phyloP scores from a whole-genome alignment of 2,113 vertebrate species.

The Calonectris borealis region DNA sequence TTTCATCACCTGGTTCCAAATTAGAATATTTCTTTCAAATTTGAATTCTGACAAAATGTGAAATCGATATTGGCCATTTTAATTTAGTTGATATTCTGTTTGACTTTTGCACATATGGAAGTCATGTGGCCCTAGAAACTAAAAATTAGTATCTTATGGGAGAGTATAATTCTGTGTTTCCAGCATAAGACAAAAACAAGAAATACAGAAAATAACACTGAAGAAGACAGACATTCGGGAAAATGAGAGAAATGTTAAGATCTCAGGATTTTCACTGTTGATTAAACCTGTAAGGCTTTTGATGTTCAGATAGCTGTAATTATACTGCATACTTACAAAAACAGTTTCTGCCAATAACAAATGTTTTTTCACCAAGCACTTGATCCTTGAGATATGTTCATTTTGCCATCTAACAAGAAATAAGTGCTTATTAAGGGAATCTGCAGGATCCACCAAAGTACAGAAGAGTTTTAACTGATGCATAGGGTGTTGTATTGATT shows the following conservation, averaged over 20 bases:
- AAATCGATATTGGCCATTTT: background rate
- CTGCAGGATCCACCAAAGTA: background rate
- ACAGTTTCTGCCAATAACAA: background rate
- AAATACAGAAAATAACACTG: background rate
- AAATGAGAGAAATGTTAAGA: background rate
- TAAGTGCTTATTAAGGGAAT: background rate
- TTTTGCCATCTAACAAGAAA: background rate
- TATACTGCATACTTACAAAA: background rate
- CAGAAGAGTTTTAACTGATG: background rate
- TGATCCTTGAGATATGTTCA: background rate
- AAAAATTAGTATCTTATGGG: background rate
- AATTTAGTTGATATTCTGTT: background rate
- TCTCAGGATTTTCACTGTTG: background rate
- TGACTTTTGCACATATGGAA: background rate
- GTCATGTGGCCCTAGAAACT: background rate
- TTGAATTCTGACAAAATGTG: background rate
- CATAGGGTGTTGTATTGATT: background rate
- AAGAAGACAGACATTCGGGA: background rate
- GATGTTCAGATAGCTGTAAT: background rate
- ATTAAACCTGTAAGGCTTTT: background rate
- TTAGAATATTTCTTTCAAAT: background rate
- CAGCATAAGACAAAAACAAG: background rate
- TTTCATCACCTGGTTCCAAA: background rate
- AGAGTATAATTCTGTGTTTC: background rate
- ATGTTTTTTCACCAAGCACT: background rate